These are phyloP conservation scores for Philaethria dido DNA, from an alignment of 2,888 invertebrate genomes.

Conservation along the genomic window DNA sequence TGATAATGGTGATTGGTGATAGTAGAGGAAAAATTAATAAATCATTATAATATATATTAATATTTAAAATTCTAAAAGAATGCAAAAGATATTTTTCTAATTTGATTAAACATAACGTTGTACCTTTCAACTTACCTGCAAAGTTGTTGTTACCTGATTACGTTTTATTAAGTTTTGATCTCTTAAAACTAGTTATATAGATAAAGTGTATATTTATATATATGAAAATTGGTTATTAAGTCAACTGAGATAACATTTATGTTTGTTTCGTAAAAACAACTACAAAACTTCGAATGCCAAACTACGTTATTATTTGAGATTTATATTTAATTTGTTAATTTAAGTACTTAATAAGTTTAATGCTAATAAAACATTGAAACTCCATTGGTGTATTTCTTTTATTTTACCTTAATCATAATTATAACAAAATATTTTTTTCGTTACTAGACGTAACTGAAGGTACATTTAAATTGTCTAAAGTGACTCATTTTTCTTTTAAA, in stretches of 20 bases:
- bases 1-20: slow-evolving; percentile 70
- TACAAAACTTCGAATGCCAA: slow-evolving; percentile 63
- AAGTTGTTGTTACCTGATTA: slow-evolving; percentile 75
- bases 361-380: slow-evolving; percentile 51
- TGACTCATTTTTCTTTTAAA: too few relatives aligned
- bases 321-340: slow-evolving; percentile 58
- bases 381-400: slow-evolving; percentile 23
- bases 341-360: slow-evolving; percentile 54
- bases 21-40: slow-evolving; percentile 56
- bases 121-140: slow-evolving; percentile 44
- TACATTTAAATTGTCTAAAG: too few relatives aligned
- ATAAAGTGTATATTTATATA: slow-evolving; percentile 47
- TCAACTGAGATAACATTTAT: slow-evolving; percentile 49
- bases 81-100: slow-evolving; percentile 48
- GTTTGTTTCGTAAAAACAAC: slow-evolving; percentile 45
- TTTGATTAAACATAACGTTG: slow-evolving; percentile 45
- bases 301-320: slow-evolving; percentile 76
- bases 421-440: too few relatives aligned
- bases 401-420: background rate
- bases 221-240: slow-evolving; percentile 51
- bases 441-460: too few relatives aligned
- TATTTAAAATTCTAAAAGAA: slow-evolving; percentile 51
- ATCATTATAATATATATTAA: slow-evolving; percentile 46
- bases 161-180: slow-evolving; percentile 73
- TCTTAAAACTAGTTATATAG: slow-evolving; percentile 75